A percentile compares a stretch with the other conserved stretches of the same genome.
Evolutionary conservation across 2,113 vertebrate genomes (phyloP).

Genomic region (Formicarius rufipectus): DNA sequence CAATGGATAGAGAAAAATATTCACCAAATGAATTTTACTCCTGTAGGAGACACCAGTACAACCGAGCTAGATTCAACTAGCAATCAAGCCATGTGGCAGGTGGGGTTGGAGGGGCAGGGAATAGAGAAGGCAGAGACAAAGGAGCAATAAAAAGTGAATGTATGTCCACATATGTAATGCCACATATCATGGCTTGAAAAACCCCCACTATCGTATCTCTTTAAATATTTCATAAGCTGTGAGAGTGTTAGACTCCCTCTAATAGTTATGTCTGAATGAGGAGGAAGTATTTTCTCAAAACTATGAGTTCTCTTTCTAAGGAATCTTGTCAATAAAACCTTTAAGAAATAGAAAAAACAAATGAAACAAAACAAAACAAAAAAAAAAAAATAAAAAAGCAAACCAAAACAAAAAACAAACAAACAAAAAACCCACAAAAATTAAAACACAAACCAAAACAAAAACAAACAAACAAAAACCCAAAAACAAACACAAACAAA

Average conservation of each 20-base stretch:
- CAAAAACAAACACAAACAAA: no score
- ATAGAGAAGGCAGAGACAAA: not conserved
- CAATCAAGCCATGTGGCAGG: not conserved
- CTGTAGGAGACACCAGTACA: not conserved
- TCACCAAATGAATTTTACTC: not conserved
- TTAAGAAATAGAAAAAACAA: not conserved
- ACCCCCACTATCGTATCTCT: fast-evolving
- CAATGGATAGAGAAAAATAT: not conserved
- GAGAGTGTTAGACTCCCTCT: not conserved
- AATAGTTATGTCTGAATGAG: not conserved
- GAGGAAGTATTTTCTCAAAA: not conserved
- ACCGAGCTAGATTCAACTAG: not conserved
- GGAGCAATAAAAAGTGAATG: not conserved
- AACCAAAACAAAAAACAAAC: no score
- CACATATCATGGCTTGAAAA: not conserved
- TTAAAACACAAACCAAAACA: no score
- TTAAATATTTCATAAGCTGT: not conserved
- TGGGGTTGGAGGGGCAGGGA: not conserved
- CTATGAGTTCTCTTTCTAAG: not conserved
- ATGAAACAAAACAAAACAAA: no score
- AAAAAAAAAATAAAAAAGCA: no score
- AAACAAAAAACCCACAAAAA: no score
- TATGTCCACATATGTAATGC: not conserved
- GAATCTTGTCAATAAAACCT: not conserved
- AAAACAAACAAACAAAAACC: no score